phyloP scores from a whole-genome alignment of 2,797 vertebrate genomes.

The Bovichtus variegatus region DNA sequence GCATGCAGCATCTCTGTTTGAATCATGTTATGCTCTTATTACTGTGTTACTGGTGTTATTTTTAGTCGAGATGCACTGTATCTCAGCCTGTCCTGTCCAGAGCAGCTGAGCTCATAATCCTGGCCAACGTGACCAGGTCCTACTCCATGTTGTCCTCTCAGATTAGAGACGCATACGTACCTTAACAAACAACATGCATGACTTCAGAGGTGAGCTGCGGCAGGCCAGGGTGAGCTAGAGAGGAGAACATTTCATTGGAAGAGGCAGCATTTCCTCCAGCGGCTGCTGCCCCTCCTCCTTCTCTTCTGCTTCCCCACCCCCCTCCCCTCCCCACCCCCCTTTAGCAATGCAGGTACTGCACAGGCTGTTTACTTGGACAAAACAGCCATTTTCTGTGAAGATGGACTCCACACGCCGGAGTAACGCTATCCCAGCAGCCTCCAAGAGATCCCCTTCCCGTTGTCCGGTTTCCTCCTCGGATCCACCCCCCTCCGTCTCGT shows the following conservation, averaged over 20 bases:
- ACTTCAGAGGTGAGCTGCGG: slow-evolving; percentile 64
- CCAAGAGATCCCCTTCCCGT: slow-evolving; percentile 53
- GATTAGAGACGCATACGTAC: slow-evolving; percentile 74
- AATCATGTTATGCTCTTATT: slow-evolving; percentile 23
- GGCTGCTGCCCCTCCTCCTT: slow-evolving; percentile 62
- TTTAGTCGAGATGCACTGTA: slow-evolving; percentile 53
- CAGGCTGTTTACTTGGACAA: slow-evolving; percentile 77
- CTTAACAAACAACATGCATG: slow-evolving; percentile 71
- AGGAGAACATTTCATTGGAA: slow-evolving; percentile 69
- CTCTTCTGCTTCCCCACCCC: slow-evolving; percentile 63
- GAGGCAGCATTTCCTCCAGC: slow-evolving; percentile 72
- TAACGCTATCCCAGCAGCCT: slow-evolving; percentile 55
- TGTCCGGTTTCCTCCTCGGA: slow-evolving; percentile 61
- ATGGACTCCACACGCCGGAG: slow-evolving; percentile 51
- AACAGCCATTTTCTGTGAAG: slow-evolving; percentile 72
- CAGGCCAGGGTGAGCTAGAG: slow-evolving; percentile 61
- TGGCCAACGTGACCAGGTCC: slow-evolving; percentile 67
- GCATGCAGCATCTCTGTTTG: slow-evolving; percentile 38
- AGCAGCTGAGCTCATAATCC: slow-evolving; percentile 73
- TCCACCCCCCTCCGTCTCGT: slow-evolving; percentile 57
- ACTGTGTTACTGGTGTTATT: slow-evolving; percentile 55
- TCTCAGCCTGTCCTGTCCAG: slow-evolving; percentile 47
- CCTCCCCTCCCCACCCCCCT: too few species aligned
- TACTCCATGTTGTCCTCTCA: slow-evolving; percentile 60
- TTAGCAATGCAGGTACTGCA: slow-evolving; percentile 77